These are phyloP conservation scores for Drosophila ustulata DNA, from an alignment of 2,888 invertebrate genomes.

Conservation along the genomic window DNA sequence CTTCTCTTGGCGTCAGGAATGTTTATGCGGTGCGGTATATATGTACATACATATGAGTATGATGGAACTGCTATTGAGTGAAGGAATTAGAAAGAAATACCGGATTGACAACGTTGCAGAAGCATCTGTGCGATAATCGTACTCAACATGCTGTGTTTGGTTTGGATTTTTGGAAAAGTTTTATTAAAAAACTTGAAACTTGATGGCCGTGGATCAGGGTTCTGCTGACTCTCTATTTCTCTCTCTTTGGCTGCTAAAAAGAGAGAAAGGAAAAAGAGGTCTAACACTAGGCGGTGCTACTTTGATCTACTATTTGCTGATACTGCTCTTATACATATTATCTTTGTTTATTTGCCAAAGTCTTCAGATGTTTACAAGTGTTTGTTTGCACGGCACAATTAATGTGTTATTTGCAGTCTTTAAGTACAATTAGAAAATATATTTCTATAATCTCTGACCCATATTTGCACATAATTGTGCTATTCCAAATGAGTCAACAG, in stretches of 20 bases:
- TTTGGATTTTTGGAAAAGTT: not conserved
- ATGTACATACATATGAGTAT: conserved; percentile 21
- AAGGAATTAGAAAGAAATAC: conserved; percentile 8
- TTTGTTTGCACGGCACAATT: conserved; percentile 15
- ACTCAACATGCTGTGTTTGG: not conserved
- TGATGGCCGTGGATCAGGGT: not conserved
- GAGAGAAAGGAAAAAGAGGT: not conserved
- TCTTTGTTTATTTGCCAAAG: conserved; percentile 34
- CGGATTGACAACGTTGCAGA: conserved; percentile 25
- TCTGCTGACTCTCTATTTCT: not conserved
- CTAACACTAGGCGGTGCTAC: conserved; percentile 5
- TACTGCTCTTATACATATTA: conserved; percentile 11
- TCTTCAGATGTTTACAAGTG: conserved; percentile 25
- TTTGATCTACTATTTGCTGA: conserved; percentile 10
- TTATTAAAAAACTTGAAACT: not conserved
- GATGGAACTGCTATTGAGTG: conserved; percentile 17
- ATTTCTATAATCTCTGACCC: conserved; percentile 48
- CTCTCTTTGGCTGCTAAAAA: not conserved
- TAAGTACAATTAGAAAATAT: conserved; percentile 21
- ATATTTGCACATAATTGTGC: conserved; percentile 32
- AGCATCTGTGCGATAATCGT: conserved; percentile 20
- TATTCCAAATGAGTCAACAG: conserved; percentile 20
- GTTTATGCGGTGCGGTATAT: conserved; percentile 38
- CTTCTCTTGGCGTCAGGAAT: conserved; percentile 12
- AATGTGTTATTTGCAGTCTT: conserved; percentile 24